Base-by-base conservation (phyloP, 2,113 vertebrate genomes). In the Scomber colias region DNA sequence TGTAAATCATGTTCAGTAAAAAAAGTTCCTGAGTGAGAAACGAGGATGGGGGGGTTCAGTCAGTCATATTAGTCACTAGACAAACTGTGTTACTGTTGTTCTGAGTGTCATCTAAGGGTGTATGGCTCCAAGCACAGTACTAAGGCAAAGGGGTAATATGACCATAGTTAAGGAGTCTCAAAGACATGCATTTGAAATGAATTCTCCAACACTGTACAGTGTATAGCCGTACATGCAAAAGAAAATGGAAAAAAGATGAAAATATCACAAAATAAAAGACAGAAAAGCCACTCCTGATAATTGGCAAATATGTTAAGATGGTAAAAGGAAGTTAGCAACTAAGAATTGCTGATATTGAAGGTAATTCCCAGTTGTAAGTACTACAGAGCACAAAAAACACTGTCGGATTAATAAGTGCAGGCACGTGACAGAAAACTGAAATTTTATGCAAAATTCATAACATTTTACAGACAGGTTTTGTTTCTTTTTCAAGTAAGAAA, bases 81-180 rank as follows among this genome's bases (percentile, higher is more conserved):
- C 56, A 21, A 68, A 57, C 67, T 48, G 53, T 11, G 10, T 80
- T 40, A n/a, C 21, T 53, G 51, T 60, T 30, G 11, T 48, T 57
- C 8, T 56, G 30, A 64, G 14, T 24, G 50, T 63, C 35, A 11
- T 24, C 19, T 44, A 11, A 45, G 9, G 57, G 54, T 3, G 11
- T 63, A 55, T 57, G 77, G 83, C 65, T 87, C 53, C 69, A 51
- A 65, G 75, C 71, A 74, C 75, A 76, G 71, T 53, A 77, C 80
- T 68, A 86, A 90, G 81, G 86, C 86, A 87, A 77, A 84, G 62
- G 67, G 80, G 75, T 70, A 35, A 67, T 11, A 70, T 75, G 46
- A 64, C 30, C 84, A 84, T 48, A 63, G 67, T 76, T 77, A 51
- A 76, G 49, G 75, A 54, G 65, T 31, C 59, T 65, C 40, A 74